Base-by-base conservation (phyloP, 2,797 vertebrate genomes). In the Parauchenoglanis punctatus region DNA sequence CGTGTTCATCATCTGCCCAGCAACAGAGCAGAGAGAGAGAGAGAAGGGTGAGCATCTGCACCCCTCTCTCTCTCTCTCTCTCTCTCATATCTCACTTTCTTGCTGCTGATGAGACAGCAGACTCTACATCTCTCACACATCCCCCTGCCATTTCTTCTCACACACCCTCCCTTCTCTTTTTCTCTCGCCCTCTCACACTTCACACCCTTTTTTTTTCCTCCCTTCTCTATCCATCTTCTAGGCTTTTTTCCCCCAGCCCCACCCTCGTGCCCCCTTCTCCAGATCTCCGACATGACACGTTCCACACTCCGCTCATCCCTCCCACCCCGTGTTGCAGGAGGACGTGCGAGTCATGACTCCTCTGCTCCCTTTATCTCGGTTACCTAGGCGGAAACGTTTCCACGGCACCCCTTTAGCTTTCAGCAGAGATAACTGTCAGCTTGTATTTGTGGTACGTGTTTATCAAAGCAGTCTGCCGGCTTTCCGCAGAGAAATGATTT, bases 1-100 rank as follows among this genome's bases (percentile, higher is more conserved):
- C 70, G 73, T 25, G 75, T 78, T 81, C 81, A 63, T 81, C 61
- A 40, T 89, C 86, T 91, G 91, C 89, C 90, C 65, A 87, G 88
- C 90, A 89, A 89, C 91, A 91, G 83, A 83, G 68, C 67, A 54
- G 13, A 18, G 56, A 52, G 46, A 54, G 56, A 31, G 2, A n/a
- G 61, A 56, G 54, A 84, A 77, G 75, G 10, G 18, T 56, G 65
- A 83, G 86, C 75, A 56, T 65, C n/a, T 52, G 46, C 73, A 84
- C 61, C 10, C 46, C 72, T 80, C 31, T 59, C 2, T 10, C 78
- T 35, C 75, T 10, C 75, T 77, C 75, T 58, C 76, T 78, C 72
- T 75, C n/a, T 73, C 6, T 72, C 72, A 56, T 84, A n/a, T 87
- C 83, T 75, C 78, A 85, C 52, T 65, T 85, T 87, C 28, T 84